Conservation (phyloP, 2,888 invertebrate genomes). For the Frankliniella intonsa region DNA sequence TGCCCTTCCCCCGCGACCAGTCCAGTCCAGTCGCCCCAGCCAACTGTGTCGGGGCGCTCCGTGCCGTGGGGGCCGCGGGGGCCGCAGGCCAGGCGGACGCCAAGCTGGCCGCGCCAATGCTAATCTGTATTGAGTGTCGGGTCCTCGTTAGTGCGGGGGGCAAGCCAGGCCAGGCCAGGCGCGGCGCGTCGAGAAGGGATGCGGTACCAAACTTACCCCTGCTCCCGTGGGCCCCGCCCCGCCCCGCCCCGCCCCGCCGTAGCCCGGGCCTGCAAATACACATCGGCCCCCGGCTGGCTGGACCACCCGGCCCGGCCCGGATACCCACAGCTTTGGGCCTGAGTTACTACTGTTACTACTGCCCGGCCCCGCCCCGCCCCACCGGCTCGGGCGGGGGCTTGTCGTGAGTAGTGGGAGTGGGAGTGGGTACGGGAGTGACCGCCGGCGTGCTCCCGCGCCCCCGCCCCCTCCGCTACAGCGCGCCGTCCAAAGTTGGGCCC, state of each 20-base stretch:
- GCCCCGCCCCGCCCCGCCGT: neutral
- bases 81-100: too few relatives aligned
- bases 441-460: too few relatives aligned
- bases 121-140: neutral
- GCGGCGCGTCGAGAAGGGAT: too few relatives aligned
- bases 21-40: too few relatives aligned
- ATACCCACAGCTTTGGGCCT: neutral
- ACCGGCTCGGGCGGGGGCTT: neutral
- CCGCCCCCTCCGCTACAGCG: neutral
- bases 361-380: too few relatives aligned
- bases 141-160: neutral
- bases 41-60: too few relatives aligned
- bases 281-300: neutral
- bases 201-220: too few relatives aligned
- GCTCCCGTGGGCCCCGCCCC: neutral
- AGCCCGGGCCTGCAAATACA: neutral
- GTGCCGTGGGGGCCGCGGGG: too few relatives aligned
- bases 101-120: too few relatives aligned
- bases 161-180: neutral
- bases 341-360: too few relatives aligned
- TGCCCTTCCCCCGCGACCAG: too few relatives aligned
- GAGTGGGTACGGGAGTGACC: neutral
- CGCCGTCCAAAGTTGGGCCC: conserved; percentile 1
- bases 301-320: neutral
- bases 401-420: neutral